Conservation (phyloP, 2,113 vertebrate species). For the Camelus dromedarius region DNA sequence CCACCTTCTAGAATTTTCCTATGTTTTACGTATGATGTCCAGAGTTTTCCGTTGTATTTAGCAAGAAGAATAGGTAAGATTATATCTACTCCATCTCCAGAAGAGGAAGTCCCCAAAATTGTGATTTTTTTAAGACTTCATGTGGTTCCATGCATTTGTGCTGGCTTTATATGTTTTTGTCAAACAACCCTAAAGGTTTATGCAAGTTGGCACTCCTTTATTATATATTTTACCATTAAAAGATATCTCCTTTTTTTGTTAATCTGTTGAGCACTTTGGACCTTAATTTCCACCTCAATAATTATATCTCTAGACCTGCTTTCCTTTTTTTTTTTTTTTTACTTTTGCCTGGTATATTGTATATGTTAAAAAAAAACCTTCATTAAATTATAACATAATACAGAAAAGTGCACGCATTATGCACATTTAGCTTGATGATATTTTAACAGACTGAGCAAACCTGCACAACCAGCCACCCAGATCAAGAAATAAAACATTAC, state of each 20-base stretch:
- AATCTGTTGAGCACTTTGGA: neutral
- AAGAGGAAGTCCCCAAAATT: neutral
- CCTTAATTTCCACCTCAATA: neutral
- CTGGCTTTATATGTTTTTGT: neutral
- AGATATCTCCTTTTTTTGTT: neutral
- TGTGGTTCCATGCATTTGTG: neutral
- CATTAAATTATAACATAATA: neutral
- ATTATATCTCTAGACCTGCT: neutral
- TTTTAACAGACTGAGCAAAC: neutral
- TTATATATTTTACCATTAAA: neutral
- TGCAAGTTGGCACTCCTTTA: neutral
- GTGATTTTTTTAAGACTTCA: neutral
- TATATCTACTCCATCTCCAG: neutral
- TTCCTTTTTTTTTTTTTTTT: neutral
- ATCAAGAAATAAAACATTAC: neutral
- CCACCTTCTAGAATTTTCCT: neutral
- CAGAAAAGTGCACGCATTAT: neutral
- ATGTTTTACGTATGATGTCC: neutral
- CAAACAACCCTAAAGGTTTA: neutral
- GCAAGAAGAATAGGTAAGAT: neutral
- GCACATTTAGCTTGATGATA: neutral
- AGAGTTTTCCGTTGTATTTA: neutral
- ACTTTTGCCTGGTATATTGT: neutral
- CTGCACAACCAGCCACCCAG: neutral
- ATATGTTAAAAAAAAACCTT: neutral